Conservation (phyloP, 2,113 vertebrate species). For the Carassius auratus region DNA sequence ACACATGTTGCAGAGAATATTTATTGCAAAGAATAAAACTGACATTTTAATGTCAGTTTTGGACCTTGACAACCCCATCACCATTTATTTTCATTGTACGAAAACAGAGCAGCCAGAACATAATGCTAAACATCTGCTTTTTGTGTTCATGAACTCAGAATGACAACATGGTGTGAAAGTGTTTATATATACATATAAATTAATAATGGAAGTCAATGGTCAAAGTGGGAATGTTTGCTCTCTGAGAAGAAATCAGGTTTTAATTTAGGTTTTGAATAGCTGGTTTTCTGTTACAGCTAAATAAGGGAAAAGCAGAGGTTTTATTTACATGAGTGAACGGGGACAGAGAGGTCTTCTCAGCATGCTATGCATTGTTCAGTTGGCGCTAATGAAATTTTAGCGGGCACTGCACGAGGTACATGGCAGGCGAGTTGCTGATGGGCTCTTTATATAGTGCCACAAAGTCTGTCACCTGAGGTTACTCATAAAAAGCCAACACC, state of each 20-base stretch:
- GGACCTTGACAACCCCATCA: no score
- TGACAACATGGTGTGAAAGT: no score
- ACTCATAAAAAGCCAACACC: not conserved
- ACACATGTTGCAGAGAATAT: no score
- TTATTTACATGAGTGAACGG: not conserved
- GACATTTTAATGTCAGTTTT: no score
- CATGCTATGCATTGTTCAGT: not conserved
- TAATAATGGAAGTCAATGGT: no score
- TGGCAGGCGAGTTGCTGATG: not conserved
- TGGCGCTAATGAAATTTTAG: not conserved
- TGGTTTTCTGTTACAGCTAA: not conserved
- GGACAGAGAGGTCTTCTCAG: not conserved
- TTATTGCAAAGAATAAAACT: no score
- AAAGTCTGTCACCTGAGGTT: not conserved
- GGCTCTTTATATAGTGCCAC: not conserved
- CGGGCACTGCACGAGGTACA: not conserved
- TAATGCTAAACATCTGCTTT: no score
- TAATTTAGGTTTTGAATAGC: not conserved
- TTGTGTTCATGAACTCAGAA: no score
- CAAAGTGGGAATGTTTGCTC: not conserved
- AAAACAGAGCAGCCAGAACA: no score
- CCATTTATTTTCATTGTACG: no score
- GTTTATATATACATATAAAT: no score
- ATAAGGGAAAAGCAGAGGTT: not conserved
- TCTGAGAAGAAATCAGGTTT: not conserved